These are phyloP conservation scores for Natrix natrix DNA, from an alignment of 2,797 vertebrate genomes.

Conservation along the genomic window DNA sequence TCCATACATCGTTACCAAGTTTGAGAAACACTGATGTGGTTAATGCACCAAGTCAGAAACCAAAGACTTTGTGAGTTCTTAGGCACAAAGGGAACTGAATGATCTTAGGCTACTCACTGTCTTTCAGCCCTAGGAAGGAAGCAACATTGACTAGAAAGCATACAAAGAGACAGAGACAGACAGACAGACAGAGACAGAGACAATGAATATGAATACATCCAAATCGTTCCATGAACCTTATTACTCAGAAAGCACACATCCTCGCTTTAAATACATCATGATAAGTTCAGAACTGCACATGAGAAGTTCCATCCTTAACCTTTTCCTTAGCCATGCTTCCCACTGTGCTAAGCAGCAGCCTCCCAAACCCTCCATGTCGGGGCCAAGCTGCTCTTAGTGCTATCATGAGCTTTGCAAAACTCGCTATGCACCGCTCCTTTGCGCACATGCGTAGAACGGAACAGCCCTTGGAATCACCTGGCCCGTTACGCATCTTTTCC, in stretches of 20 bases:
- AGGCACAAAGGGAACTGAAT: background rate
- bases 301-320: too few species aligned
- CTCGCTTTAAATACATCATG: background rate
- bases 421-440: background rate
- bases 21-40: background rate
- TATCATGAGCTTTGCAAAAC: background rate
- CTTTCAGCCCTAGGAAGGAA: background rate
- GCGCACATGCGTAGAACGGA: background rate
- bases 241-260: background rate
- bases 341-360: background rate
- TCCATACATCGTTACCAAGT: background rate
- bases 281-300: background rate
- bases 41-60: background rate
- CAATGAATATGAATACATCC: background rate
- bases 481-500: background rate
- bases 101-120: background rate
- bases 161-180: background rate
- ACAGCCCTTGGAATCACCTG: accelerated
- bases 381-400: background rate
- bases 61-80: background rate
- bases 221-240: background rate
- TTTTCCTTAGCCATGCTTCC: background rate
- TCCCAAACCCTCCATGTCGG: background rate
- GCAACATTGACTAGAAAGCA: background rate
- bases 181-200: too few species aligned